Conservation (phyloP, 2,797 vertebrate genomes). For the Acanthurus tractus region DNA sequence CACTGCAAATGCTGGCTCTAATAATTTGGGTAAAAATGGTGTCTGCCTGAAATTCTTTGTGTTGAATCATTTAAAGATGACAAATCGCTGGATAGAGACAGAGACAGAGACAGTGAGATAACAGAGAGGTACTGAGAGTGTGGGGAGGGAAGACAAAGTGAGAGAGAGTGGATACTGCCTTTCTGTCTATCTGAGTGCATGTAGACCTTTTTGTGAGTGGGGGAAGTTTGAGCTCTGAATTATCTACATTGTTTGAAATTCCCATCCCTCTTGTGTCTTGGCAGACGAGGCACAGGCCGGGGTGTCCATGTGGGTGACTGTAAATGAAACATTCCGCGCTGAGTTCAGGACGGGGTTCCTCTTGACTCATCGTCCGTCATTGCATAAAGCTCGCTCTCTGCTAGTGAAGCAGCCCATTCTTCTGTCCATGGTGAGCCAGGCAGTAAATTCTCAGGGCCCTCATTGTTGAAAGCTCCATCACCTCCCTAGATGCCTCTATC, state of each 20-base stretch:
- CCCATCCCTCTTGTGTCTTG: slow-evolving; percentile 70
- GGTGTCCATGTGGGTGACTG: slow-evolving; percentile 70
- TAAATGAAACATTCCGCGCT: slow-evolving; percentile 75
- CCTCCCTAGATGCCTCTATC: slow-evolving; percentile 55
- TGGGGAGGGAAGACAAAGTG: slow-evolving; percentile 60
- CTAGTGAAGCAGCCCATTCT: slow-evolving; percentile 68
- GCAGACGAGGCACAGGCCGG: slow-evolving; percentile 64
- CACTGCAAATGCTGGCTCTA: slow-evolving; percentile 78
- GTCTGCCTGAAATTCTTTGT: slow-evolving; percentile 54
- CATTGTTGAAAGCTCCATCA: slow-evolving; percentile 67
- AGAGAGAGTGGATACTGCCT: slow-evolving; percentile 42
- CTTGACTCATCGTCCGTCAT: slow-evolving; percentile 75
- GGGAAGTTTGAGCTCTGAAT: slow-evolving; percentile 66
- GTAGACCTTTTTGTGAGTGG: slow-evolving; percentile 46
- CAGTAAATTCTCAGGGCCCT: slow-evolving; percentile 66
- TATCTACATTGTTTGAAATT: slow-evolving; percentile 78
- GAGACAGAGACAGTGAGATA: slow-evolving; percentile 53
- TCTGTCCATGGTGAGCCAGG: slow-evolving; percentile 50
- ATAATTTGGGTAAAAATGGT: slow-evolving; percentile 68
- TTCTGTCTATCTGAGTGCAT: slow-evolving; percentile 34
- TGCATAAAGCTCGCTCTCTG: slow-evolving; percentile 64
- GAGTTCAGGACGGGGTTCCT: slow-evolving; percentile 77
- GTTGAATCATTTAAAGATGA: slow-evolving; percentile 67
- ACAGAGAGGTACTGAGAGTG: slow-evolving; percentile 49
- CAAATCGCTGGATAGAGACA: slow-evolving; percentile 50